Evolutionary conservation across 1,140 invertebrate genomes (phyloP), one percentile per base, ranked within the genome.

Genomic region (Drosophila santomea): DNA sequence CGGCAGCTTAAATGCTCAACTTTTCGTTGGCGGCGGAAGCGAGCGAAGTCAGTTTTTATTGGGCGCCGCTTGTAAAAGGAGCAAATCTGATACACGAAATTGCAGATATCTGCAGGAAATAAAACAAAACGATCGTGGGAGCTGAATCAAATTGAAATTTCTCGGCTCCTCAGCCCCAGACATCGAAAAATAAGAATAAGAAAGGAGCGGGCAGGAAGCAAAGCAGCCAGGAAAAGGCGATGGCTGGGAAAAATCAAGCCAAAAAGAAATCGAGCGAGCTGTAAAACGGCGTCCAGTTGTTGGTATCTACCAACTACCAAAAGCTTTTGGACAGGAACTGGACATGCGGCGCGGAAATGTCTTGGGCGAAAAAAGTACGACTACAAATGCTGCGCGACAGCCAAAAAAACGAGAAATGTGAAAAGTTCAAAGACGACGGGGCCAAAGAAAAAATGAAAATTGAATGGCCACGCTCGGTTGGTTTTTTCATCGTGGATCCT

Each of bases 271-370:
- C 75, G 76, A 80, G 64, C 78, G 59, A 67, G 50, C 74, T 74
- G 61, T 77, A 76, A 76, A 76, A 67, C 54, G 61, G 35, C 32
- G 61, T 43, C 28, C 51, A 56, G 71, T 20, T 43, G 64, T 20
- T 20, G 60, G 39, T 28, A 54, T 71, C 47, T 47, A 67, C 45
- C 62, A 59, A 58, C 25, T 41, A 25, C 41, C 47, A 61, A 48
- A 58, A 56, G 48, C 48, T 57, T 57, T 48, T 48, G 61, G 74
- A 59, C 74, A 86, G 82, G 74, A 86, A 86, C 74, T 86, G 82
- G 83, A 86, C 83, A 86, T 86, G 83, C 82, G 83, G 82, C 83
- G 66, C 82, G 83, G 82, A 86, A 86, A 88, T 82, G 82, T 86
- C 83, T 82, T 78, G 64, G 63, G 78, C 63, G 88, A 75, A 86